Evolutionary conservation across 53 echinoderm and acorn worm genomes (phyloP).

Genomic region (Holothuria leucospilota): DNA sequence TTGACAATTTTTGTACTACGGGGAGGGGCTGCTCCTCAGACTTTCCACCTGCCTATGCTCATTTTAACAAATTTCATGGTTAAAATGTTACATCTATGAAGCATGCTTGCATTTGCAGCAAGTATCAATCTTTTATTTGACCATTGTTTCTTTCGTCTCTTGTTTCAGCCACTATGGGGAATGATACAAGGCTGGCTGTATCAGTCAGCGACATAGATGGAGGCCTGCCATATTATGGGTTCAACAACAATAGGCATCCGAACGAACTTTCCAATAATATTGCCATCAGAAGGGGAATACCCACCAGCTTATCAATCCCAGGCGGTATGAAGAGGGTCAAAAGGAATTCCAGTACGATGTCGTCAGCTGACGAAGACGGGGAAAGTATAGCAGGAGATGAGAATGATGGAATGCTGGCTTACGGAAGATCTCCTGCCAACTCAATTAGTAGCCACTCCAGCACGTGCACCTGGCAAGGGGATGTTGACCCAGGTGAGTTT

Average conservation of each 20-base stretch:
- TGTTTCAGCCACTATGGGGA: constrained; percentile 63
- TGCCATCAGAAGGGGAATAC: constrained; percentile 66
- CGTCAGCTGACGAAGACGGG: constrained; percentile 84
- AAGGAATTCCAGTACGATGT: constrained; percentile 97
- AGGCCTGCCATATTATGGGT: constrained; percentile 80
- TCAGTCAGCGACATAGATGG: constrained; percentile 81
- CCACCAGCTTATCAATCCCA: constrained; percentile 54
- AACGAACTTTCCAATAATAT: constrained; percentile 41
- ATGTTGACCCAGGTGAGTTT: constrained; percentile 84
- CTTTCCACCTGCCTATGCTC: too few species aligned
- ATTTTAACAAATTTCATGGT: too few species aligned
- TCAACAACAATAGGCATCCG: constrained; percentile 67
- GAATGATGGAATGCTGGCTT: constrained; percentile 72
- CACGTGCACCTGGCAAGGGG: constrained; percentile 97
- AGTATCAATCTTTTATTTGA: too few species aligned
- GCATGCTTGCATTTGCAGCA: too few species aligned
- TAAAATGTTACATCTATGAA: too few species aligned
- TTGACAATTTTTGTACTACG: too few species aligned
- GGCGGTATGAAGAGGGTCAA: constrained; percentile 88
- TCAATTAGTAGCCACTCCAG: constrained; percentile 95
- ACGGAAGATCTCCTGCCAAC: constrained; percentile 89
- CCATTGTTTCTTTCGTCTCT: neutral
- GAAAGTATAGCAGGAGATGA: constrained; percentile 93
- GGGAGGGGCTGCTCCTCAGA: too few species aligned
- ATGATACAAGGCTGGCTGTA: constrained; percentile 54